phyloP scores from a whole-genome alignment of 2,888 invertebrate species.

The Steromphala cineraria region DNA sequence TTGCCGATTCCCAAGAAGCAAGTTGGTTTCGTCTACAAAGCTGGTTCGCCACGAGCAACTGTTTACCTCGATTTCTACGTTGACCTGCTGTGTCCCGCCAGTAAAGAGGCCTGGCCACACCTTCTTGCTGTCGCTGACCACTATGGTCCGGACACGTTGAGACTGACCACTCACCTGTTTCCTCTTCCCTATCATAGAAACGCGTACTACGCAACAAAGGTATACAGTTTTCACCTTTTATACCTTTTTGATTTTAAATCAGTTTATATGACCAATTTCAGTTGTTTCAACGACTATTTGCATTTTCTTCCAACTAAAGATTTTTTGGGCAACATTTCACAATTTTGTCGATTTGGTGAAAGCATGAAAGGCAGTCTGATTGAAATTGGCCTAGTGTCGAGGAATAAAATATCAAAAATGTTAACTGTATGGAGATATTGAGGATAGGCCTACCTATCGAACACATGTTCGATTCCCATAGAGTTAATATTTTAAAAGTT shows the following conservation, averaged over 20 bases:
- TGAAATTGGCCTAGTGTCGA: too few species aligned
- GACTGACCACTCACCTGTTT: conserved; percentile 58
- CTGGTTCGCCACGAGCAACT: conserved; percentile 42
- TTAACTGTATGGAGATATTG: background rate
- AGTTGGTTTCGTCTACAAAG: conserved; percentile 56
- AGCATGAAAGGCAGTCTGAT: too few species aligned
- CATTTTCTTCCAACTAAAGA: too few species aligned
- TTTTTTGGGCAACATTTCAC: too few species aligned
- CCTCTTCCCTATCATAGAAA: conserved; percentile 68
- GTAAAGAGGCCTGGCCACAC: conserved; percentile 47
- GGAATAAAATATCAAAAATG: background rate
- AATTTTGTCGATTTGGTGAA: too few species aligned
- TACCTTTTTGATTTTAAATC: too few species aligned
- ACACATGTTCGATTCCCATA: too few species aligned
- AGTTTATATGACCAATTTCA: too few species aligned
- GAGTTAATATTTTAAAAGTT: too few species aligned
- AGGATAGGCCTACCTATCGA: too few species aligned
- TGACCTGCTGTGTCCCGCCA: conserved; percentile 65
- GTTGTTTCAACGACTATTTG: too few species aligned
- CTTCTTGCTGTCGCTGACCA: conserved; percentile 51
- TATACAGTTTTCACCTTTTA: conserved; percentile 7
- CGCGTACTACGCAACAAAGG: conserved; percentile 58
- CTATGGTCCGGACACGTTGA: conserved; percentile 52
- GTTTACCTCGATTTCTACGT: conserved; percentile 60
- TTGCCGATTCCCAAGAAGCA: conserved; percentile 54